Evolutionary conservation across 2,113 vertebrate genomes (phyloP).

Genomic region (cattle (Bos taurus)): DNA sequence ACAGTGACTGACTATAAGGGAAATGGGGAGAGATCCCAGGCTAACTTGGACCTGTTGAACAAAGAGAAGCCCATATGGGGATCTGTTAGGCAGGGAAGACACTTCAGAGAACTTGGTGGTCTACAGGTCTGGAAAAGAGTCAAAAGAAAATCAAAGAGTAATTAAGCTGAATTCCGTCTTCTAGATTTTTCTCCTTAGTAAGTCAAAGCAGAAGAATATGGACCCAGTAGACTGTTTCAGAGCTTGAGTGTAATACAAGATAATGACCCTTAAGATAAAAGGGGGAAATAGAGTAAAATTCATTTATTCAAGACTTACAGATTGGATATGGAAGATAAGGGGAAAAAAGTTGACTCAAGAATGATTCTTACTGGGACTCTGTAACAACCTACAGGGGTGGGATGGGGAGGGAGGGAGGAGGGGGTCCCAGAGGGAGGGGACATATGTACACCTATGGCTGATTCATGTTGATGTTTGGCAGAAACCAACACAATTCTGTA

Average conservation of each 20-base stretch:
- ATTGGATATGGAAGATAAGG: neutral
- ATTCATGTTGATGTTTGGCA: neutral
- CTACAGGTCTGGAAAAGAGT: neutral
- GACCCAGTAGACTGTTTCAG: neutral
- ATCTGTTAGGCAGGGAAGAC: neutral
- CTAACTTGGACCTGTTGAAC: neutral
- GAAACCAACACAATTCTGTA: neutral
- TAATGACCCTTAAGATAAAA: neutral
- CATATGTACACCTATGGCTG: neutral
- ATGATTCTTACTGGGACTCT: neutral
- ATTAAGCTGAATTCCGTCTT: neutral
- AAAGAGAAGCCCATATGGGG: neutral
- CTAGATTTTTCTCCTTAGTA: neutral
- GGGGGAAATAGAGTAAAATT: neutral
- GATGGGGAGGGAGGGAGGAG: neutral
- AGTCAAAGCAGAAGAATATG: neutral
- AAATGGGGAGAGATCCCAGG: neutral
- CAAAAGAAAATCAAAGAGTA: neutral
- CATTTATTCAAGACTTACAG: neutral
- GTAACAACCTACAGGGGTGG: neutral
- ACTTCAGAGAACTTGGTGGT: neutral
- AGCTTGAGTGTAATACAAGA: neutral
- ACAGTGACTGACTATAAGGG: neutral
- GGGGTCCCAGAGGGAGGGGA: neutral
- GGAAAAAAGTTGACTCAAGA: neutral